Evolutionary conservation across 2,113 vertebrate genomes (phyloP).

Genomic region (Xiphias gladius): DNA sequence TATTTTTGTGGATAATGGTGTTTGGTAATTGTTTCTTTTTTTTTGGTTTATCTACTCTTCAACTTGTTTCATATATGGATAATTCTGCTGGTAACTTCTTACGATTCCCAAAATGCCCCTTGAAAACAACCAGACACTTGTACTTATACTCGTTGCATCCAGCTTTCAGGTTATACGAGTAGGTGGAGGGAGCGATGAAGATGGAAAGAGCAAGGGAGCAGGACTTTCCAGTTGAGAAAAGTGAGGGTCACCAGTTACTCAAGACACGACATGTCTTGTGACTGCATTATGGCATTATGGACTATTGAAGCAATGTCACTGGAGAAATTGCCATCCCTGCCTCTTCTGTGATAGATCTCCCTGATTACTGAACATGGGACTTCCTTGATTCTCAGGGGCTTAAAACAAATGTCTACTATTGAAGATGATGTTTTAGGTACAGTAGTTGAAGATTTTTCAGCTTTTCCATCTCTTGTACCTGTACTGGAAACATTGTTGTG

Average conservation of each 20-base stretch:
- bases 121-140: neutral
- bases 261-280: constrained; percentile 45
- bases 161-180: neutral
- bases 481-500: neutral
- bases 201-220: constrained; percentile 2
- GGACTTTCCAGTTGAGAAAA: constrained; percentile 37
- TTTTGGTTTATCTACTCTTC: fast-evolving
- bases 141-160: constrained; percentile 26
- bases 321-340: constrained; percentile 49
- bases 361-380: constrained; percentile 49
- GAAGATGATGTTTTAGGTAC: constrained; percentile 13
- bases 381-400: constrained; percentile 18
- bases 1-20: neutral
- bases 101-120: constrained; percentile 16
- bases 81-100: neutral
- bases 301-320: constrained; percentile 50
- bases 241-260: constrained; percentile 48
- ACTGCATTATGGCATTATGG: constrained; percentile 57
- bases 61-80: neutral
- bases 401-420: constrained; percentile 31
- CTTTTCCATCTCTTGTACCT: neutral
- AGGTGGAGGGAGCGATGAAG: neutral
- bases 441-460: neutral
- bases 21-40: neutral
- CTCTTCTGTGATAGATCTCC: constrained; percentile 52